phyloP scores from a whole-genome alignment of 1,140 invertebrate genomes.

The Gonioctena quinquepunctata region DNA sequence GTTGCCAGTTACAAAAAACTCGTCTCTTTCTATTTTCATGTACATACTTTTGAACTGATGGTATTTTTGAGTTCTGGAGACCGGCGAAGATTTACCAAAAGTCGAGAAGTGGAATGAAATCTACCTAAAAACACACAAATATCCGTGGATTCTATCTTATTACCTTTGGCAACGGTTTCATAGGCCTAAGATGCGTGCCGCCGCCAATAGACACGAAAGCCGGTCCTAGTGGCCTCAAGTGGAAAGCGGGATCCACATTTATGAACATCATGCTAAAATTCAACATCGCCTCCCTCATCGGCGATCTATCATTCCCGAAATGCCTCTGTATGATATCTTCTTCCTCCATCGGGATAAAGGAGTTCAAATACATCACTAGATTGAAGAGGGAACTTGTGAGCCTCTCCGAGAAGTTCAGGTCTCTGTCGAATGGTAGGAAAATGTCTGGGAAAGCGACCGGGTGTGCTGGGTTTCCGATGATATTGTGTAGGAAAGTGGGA shows the following conservation, averaged over 20 bases:
- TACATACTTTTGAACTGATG: too few species aligned
- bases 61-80: too few species aligned
- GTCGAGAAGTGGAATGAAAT: too few species aligned
- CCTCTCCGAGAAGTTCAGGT: constrained; percentile 7
- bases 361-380: neutral
- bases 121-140: too few species aligned
- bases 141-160: too few species aligned
- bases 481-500: neutral
- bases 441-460: constrained; percentile 8
- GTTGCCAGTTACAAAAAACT: too few species aligned
- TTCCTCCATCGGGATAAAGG: neutral
- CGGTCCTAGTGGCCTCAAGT: constrained; percentile 12
- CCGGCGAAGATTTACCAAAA: too few species aligned
- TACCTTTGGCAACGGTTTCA: constrained; percentile 21
- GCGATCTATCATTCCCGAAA: constrained; percentile 7
- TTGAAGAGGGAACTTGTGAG: neutral
- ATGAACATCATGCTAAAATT: constrained; percentile 19
- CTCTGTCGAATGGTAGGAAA: neutral
- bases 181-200: constrained; percentile 8
- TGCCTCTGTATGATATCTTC: neutral
- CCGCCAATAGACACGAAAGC: constrained; percentile 9
- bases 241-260: constrained; percentile 23
- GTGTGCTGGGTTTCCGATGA: constrained; percentile 22
- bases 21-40: too few species aligned
- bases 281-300: neutral